phyloP scores from a whole-genome alignment of 2,888 invertebrate genomes.

The Euphydryas editha region DNA sequence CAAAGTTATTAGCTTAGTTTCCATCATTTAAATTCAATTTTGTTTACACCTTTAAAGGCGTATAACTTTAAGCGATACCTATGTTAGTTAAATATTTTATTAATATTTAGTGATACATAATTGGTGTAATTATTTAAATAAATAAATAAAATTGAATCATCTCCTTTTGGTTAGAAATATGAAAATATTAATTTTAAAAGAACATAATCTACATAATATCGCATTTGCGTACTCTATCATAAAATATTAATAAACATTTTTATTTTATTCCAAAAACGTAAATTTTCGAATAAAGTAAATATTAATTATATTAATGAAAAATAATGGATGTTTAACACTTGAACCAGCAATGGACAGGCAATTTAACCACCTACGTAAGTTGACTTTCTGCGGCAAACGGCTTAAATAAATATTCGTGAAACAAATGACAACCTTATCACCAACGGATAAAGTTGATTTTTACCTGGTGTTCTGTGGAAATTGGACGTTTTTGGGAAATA shows the following conservation, averaged over 20 bases:
- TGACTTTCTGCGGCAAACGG: slow-evolving; percentile 24
- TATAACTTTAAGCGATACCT: too few species aligned
- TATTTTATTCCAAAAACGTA: neutral
- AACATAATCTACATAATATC: too few species aligned
- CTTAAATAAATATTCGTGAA: slow-evolving; percentile 3
- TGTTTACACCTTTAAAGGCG: too few species aligned
- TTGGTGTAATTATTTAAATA: too few species aligned
- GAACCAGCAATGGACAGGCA: slow-evolving; percentile 39
- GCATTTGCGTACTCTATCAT: too few species aligned
- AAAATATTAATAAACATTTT: neutral
- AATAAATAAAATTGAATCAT: too few species aligned
- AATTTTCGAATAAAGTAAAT: neutral
- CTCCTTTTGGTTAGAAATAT: too few species aligned
- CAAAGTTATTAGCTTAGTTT: too few species aligned
- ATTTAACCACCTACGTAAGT: slow-evolving; percentile 38
- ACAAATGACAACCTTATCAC: slow-evolving; percentile 18
- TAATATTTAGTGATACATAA: too few species aligned
- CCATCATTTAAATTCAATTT: too few species aligned
- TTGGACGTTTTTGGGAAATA: slow-evolving; percentile 28
- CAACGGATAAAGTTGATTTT: slow-evolving; percentile 30
- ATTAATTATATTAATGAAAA: slow-evolving; percentile 35
- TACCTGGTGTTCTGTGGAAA: slow-evolving; percentile 22
- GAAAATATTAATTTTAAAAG: too few species aligned
- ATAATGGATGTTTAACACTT: slow-evolving; percentile 41
- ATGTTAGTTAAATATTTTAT: too few species aligned